Percentiles rank a stretch among this genome's conserved stretches.
phyloP scores from a whole-genome alignment of 2,113 vertebrate species.

The Gobiocypris rarus region DNA sequence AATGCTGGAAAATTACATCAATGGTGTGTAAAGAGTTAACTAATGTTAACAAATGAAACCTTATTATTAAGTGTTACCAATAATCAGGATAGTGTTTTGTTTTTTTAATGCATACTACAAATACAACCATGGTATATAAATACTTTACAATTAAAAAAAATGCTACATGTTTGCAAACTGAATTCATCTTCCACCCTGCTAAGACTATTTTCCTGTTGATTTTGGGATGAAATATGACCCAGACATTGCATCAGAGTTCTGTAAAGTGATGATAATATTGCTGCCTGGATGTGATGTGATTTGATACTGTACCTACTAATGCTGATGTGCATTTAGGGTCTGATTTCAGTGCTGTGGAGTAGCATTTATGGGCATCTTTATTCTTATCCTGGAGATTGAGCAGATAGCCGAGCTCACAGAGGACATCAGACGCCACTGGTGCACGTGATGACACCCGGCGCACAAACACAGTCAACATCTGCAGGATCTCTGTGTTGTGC shows the following conservation, averaged over 20 bases:
- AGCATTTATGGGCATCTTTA: slow-evolving; percentile 71
- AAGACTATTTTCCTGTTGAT: too few species aligned
- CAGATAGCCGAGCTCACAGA: slow-evolving; percentile 73
- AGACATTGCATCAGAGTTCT: background rate
- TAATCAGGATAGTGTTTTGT: too few species aligned
- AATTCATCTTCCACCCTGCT: background rate
- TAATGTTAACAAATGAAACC: too few species aligned
- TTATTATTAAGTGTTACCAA: too few species aligned
- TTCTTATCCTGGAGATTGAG: slow-evolving; percentile 69
- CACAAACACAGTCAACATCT: slow-evolving; percentile 66
- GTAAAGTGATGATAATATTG: background rate
- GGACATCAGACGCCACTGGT: slow-evolving; percentile 54
- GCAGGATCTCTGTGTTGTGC: slow-evolving; percentile 64
- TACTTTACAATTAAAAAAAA: background rate
- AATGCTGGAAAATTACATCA: too few species aligned
- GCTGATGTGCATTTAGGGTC: slow-evolving; percentile 66
- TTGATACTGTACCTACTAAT: slow-evolving; percentile 68
- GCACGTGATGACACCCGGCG: slow-evolving; percentile 57
- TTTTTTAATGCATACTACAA: too few species aligned
- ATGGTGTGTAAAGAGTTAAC: too few species aligned
- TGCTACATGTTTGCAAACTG: background rate
- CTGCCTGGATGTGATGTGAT: background rate
- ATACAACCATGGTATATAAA: background rate
- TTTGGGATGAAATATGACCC: background rate
- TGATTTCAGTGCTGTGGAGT: slow-evolving; percentile 68